phyloP scores from a whole-genome alignment of 2,888 invertebrate species.

The Bedellia somnulentella region DNA sequence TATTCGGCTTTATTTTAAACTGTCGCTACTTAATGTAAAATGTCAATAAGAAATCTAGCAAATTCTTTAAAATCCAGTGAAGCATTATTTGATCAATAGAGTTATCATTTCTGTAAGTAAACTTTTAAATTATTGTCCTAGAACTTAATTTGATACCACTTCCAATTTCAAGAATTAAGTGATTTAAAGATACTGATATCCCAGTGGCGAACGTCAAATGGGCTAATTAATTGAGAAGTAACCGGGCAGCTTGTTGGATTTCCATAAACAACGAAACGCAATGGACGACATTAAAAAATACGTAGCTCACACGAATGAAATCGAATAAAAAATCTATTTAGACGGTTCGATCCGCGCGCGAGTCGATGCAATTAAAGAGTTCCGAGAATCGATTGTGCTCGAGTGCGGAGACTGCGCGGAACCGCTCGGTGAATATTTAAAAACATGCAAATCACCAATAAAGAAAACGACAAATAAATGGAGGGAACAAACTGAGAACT shows the following conservation, averaged over 20 bases:
- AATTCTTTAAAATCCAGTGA: too few relatives aligned
- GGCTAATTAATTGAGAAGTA: conserved; percentile 54
- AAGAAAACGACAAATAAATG: conserved; percentile 4
- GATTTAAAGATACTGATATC: too few relatives aligned
- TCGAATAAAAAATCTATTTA: conserved; percentile 58
- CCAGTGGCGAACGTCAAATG: conserved; percentile 11
- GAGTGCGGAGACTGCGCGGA: conserved; percentile 29
- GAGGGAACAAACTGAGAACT: not conserved
- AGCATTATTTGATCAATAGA: too few relatives aligned
- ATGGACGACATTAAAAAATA: conserved; percentile 48
- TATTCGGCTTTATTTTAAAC: too few relatives aligned
- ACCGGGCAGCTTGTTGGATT: conserved; percentile 54
- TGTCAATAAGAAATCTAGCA: too few relatives aligned
- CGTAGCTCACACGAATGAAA: conserved; percentile 47
- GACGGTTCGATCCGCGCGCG: conserved; percentile 52
- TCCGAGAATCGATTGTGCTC: conserved; percentile 34
- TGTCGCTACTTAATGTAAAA: too few relatives aligned
- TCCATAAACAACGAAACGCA: conserved; percentile 52
- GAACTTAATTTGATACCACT: too few relatives aligned
- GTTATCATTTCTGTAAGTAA: too few relatives aligned
- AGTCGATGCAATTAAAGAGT: conserved; percentile 57
- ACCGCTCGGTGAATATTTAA: conserved; percentile 12
- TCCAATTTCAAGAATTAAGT: too few relatives aligned
- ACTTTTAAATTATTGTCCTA: too few relatives aligned
- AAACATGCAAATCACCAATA: too few relatives aligned